Evolutionary conservation across 1,140 invertebrate genomes (phyloP).

Genomic region (Heliconius nattereri): DNA sequence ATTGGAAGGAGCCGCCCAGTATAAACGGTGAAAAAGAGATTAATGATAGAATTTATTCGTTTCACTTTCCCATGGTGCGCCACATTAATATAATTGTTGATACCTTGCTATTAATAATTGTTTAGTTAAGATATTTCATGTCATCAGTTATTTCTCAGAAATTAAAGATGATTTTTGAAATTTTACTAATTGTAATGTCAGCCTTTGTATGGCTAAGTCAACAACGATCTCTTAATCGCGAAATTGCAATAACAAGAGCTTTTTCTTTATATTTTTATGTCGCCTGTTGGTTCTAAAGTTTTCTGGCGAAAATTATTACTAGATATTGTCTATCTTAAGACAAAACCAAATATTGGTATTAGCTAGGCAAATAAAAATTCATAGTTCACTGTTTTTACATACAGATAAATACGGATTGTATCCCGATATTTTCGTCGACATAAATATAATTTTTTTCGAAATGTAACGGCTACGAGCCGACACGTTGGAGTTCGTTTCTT

Average conservation of each 20-base stretch:
- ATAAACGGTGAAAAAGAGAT: constrained; percentile 25
- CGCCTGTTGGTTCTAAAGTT: not conserved
- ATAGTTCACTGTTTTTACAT: constrained; percentile 62
- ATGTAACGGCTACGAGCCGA: constrained; percentile 76
- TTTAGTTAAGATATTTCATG: not conserved
- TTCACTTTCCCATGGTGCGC: constrained; percentile 19
- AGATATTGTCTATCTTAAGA: not conserved
- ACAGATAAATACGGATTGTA: constrained; percentile 70
- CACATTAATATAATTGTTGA: constrained; percentile 10
- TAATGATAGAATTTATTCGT: constrained; percentile 22
- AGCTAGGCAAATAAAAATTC: constrained; percentile 44
- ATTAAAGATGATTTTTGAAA: not conserved
- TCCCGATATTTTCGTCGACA: constrained; percentile 76
- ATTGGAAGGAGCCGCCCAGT: constrained; percentile 33
- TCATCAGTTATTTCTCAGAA: not conserved
- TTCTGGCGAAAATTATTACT: not conserved
- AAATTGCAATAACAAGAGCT: not conserved
- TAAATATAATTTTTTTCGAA: constrained; percentile 78
- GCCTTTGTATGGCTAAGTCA: too few relatives aligned
- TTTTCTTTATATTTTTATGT: not conserved
- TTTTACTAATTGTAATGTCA: not conserved
- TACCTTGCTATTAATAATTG: not conserved
- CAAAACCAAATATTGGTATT: not conserved
- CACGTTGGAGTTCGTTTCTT: constrained; percentile 71
- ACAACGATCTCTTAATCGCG: too few relatives aligned